Conservation (phyloP, 2,113 vertebrate genomes). For the Panthera leo region DNA sequence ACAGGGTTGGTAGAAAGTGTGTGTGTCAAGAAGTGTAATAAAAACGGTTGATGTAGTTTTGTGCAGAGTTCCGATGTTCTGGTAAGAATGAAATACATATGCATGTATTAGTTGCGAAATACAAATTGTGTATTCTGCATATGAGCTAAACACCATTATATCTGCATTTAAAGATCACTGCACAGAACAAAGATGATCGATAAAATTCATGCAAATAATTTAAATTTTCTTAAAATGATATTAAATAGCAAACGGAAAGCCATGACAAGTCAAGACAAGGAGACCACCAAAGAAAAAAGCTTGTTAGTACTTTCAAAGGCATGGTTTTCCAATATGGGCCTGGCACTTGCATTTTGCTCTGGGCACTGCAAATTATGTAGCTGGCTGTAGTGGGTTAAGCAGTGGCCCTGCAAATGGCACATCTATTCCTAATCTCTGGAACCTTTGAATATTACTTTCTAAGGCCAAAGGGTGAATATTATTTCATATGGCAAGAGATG, state of each 20-base stretch:
- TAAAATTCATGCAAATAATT: slow-evolving; percentile 16
- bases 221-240: slow-evolving; percentile 16
- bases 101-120: neutral
- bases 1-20: neutral
- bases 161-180: slow-evolving; percentile 31
- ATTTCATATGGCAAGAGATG: neutral
- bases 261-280: neutral
- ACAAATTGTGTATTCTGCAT: neutral
- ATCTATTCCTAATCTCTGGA: neutral
- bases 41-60: neutral
- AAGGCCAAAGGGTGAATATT: neutral
- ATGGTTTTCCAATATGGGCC: neutral
- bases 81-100: neutral
- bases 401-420: neutral
- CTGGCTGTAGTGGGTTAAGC: neutral
- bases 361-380: neutral
- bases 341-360: neutral
- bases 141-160: neutral
- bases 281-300: neutral
- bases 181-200: neutral
- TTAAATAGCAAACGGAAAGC: neutral
- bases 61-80: neutral
- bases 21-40: neutral
- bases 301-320: neutral
- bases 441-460: neutral